Percentiles rank a stretch among this genome's conserved stretches.
Evolutionary conservation across 2,888 invertebrate genomes (phyloP).

Genomic region (Dastarcus helophoroides): DNA sequence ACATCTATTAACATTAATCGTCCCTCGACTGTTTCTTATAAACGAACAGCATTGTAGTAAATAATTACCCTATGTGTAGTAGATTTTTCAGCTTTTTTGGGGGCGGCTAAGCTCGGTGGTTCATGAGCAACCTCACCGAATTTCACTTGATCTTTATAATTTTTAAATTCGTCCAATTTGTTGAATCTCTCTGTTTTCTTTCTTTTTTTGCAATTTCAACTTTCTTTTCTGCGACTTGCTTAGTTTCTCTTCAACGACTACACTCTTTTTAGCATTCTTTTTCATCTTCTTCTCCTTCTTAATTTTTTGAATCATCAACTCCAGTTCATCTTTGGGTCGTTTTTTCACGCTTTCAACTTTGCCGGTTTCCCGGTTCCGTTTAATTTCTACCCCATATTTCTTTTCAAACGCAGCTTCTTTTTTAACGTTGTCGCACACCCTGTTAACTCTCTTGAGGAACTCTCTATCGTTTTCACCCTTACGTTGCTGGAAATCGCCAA

Average conservation of each 20-base stretch:
- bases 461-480: conserved; percentile 50
- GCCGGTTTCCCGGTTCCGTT: conserved; percentile 43
- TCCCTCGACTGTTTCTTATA: no score
- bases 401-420: conserved; percentile 50
- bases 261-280: conserved; percentile 31
- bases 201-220: conserved; percentile 40
- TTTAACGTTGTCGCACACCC: conserved; percentile 49
- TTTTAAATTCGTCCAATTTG: conserved; percentile 33
- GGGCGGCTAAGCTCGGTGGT: conserved; percentile 53
- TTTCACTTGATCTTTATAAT: conserved; percentile 47
- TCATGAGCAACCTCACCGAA: conserved; percentile 68
- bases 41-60: no score
- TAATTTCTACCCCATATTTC: conserved; percentile 48
- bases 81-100: conserved; percentile 41
- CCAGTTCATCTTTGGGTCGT: conserved; percentile 42
- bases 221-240: conserved; percentile 43
- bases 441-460: conserved; percentile 55
- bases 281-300: conserved; percentile 23
- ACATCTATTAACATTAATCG: no score
- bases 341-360: conserved; percentile 38
- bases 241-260: conserved; percentile 23
- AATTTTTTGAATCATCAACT: conserved; percentile 37
- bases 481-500: conserved; percentile 45
- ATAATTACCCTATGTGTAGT: conserved; percentile 38
- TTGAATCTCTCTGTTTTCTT: conserved; percentile 33